phyloP scores from a whole-genome alignment of 2,113 vertebrate genomes.

The Alouatta palliata region DNA sequence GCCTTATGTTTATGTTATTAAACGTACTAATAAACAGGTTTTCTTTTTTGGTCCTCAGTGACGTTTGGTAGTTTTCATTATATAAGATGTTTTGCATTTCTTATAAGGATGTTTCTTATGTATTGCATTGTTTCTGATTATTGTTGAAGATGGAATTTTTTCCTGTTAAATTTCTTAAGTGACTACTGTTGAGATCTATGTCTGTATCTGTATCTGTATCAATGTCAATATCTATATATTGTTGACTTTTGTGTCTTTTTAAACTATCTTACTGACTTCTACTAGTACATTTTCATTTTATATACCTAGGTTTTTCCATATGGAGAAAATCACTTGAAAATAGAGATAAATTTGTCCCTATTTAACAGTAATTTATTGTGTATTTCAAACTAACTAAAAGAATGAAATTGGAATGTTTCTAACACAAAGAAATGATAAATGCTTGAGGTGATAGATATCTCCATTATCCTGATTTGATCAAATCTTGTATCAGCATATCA shows the following conservation, averaged over 20 bases:
- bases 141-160: background rate
- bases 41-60: background rate
- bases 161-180: background rate
- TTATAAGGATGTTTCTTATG: background rate
- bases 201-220: background rate
- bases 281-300: background rate
- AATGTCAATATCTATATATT: background rate
- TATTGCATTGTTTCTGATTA: background rate
- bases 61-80: background rate
- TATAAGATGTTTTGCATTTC: background rate
- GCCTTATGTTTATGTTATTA: background rate
- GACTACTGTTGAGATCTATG: background rate
- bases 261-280: background rate
- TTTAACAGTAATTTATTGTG: background rate
- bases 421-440: background rate
- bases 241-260: background rate
- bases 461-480: background rate
- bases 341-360: background rate
- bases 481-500: too few relatives aligned
- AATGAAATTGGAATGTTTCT: background rate
- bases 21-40: background rate
- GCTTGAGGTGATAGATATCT: background rate
- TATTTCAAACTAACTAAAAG: background rate
- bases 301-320: background rate
- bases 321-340: conserved; percentile 19